Conservation (phyloP, 2,888 invertebrate genomes). For the Hecatera dysodea region DNA sequence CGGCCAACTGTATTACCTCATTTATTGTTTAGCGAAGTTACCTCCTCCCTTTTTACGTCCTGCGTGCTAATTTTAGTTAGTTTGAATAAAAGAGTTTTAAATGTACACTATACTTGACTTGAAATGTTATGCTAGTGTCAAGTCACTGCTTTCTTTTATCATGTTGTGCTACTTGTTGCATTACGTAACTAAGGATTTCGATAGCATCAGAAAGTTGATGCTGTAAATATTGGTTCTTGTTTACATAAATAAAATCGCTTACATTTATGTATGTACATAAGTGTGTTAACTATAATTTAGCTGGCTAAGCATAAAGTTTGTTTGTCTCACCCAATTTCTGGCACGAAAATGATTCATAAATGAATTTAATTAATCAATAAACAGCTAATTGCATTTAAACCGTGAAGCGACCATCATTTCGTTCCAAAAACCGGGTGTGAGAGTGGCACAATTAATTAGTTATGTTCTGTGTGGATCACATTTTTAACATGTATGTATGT, state of each 20-base stretch:
- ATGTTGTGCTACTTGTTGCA: slow-evolving; percentile 26
- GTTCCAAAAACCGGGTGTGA: slow-evolving; percentile 33
- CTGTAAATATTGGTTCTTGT: slow-evolving; percentile 19
- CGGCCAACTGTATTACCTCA: neutral
- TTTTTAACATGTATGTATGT: slow-evolving; percentile 82
- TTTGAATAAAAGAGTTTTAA: neutral
- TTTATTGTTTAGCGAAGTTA: neutral
- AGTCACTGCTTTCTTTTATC: slow-evolving; percentile 35
- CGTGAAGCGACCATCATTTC: slow-evolving; percentile 16
- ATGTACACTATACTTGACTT: slow-evolving; percentile 11
- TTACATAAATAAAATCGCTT: slow-evolving; percentile 34
- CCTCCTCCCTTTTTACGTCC: neutral
- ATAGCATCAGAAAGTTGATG: slow-evolving; percentile 23
- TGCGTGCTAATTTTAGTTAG: neutral
- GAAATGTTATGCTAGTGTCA: slow-evolving; percentile 17
- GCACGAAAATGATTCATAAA: neutral
- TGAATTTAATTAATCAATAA: neutral
- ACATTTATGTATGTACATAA: slow-evolving; percentile 30
- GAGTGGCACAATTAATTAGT: slow-evolving; percentile 77
- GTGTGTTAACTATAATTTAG: slow-evolving; percentile 42
- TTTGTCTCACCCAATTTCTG: slow-evolving; percentile 36
- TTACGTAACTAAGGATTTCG: slow-evolving; percentile 24
- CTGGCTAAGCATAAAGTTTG: slow-evolving; percentile 48
- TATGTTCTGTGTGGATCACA: slow-evolving; percentile 79
- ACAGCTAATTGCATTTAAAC: neutral